Base-by-base conservation (phyloP, 2,113 vertebrate species). In the Calypte anna region DNA sequence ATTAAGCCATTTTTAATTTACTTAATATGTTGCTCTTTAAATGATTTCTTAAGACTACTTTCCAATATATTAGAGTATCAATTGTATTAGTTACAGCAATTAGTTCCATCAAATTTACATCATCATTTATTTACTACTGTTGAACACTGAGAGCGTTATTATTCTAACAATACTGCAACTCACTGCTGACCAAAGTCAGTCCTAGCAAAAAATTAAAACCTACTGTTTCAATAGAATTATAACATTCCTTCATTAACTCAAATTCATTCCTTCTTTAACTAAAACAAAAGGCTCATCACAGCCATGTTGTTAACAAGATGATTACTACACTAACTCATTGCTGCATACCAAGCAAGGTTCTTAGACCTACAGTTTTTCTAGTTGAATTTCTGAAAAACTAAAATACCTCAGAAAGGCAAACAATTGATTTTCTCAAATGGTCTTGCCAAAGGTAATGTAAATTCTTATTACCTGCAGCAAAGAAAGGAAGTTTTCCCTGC, bases 381-480 rank as follows among this genome's bases (percentile, higher is more conserved):
- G 7, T 27, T 50, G 9, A 12, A 22, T 73, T 93, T 73, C 48
- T 59, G 43, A n/a, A 70, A 81, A 91, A 24, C 20, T 72, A 13
- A 75, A 63, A 53, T 48, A 40, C 10, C 21, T 84, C 33, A 51
- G 6, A 9, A 40, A 79, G 14, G 4, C 54, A 38, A 58, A 44
- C 10, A 88, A 58, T 2, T 4, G 7, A 11, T 20, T 63, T 10
- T 28, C 30, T 91, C 70, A 31, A 58, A 51, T 3, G 36, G 14
- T 38, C 30, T 27, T 67, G 12, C 36, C 43, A 70, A 69, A 70
- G 11, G 9, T 18, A 44, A 22, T 18, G 19, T 14, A 43, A 70
- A 50, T 70, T 46, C 6, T 50, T 48, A 2, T 12, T 72, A 15
- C 0, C 0, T 73, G 69, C 11, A 12, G 20, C 3, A n/a, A 6